Percentiles rank a stretch among this genome's conserved stretches.
Evolutionary conservation across 2,888 invertebrate genomes (phyloP).

Genomic region (Pardosa pseudoannulata): DNA sequence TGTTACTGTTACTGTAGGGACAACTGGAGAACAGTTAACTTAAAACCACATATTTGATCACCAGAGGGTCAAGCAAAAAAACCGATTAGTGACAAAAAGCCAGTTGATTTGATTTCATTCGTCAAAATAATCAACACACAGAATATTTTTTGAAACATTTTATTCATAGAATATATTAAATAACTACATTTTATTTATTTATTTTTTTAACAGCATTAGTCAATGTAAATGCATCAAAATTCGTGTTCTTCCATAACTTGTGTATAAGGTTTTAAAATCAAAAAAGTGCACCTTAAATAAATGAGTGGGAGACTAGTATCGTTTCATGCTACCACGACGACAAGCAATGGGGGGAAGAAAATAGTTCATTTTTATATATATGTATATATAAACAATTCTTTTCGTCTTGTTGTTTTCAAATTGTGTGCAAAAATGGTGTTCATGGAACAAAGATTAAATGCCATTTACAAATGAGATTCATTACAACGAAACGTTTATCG

Average conservation of each 20-base stretch:
- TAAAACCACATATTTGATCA: no score
- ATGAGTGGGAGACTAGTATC: not conserved
- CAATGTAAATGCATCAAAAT: not conserved
- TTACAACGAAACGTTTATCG: not conserved
- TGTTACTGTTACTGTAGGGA: no score
- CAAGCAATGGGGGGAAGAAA: not conserved
- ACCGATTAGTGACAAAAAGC: no score
- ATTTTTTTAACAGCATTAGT: not conserved
- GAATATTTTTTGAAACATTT: not conserved
- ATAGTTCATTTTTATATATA: not conserved
- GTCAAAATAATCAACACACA: no score
- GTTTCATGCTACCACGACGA: not conserved
- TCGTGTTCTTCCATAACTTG: not conserved
- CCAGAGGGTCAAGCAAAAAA: no score
- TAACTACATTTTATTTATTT: not conserved
- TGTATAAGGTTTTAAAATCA: not conserved
- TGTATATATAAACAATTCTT: not conserved
- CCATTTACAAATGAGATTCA: not conserved
- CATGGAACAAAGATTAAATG: not conserved
- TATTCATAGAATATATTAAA: conserved; percentile 9
- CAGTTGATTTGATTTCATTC: no score
- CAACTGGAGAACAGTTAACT: no score
- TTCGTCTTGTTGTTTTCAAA: no score
- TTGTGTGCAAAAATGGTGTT: conserved; percentile 9
- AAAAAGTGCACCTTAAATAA: conserved; percentile 8